Base-by-base conservation (phyloP, 2,113 vertebrate genomes). In the Cottus gobio region DNA sequence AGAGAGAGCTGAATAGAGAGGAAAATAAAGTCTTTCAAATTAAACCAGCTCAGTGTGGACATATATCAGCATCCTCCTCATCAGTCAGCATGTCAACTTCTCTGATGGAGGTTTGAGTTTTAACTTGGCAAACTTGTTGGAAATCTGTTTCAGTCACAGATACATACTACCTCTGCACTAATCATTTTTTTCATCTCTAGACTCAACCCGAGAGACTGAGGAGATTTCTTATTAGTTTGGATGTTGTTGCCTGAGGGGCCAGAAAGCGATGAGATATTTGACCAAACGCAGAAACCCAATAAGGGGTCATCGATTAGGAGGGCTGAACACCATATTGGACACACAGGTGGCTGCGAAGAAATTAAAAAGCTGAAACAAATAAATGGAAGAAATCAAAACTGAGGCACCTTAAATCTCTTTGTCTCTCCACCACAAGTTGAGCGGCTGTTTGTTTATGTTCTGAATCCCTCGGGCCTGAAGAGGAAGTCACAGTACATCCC, bases 231-330 rank as follows among this genome's bases (percentile, higher is more conserved):
- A 95, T 95, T 95, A 95, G 94, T 94, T 86, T 90, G 89, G 87
- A 91, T 89, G 89, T 83, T 82, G 81, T 84, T 86, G 92, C 94
- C 95, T 90, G 85, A 84, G 87, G 93, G 85, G 89, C 79, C 76
- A 80, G 66, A 72, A 68, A 87, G 78, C 75, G 80, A 90, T 90
- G 90, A 93, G 87, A 93, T 93, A 93, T 95, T 92, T 91, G 92
- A 93, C 92, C 90, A 92, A 93, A 94, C 92, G 85, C 68, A 85
- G 90, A 93, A 92, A 95, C 92, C 89, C 93, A 95, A 95, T 95
- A 95, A 94, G 86, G 89, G 81, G 80, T 92, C 84, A 95, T 95
- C 90, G 95, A 95, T 95, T 95, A 95, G 87, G 84, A 90, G 74
- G 83, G 70, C 89, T 85, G 89, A 91, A 73, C 86, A 88, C 82